These are phyloP conservation scores for Macrochelys suwanniensis DNA, from an alignment of 2,797 vertebrate genomes.

Conservation along the genomic window DNA sequence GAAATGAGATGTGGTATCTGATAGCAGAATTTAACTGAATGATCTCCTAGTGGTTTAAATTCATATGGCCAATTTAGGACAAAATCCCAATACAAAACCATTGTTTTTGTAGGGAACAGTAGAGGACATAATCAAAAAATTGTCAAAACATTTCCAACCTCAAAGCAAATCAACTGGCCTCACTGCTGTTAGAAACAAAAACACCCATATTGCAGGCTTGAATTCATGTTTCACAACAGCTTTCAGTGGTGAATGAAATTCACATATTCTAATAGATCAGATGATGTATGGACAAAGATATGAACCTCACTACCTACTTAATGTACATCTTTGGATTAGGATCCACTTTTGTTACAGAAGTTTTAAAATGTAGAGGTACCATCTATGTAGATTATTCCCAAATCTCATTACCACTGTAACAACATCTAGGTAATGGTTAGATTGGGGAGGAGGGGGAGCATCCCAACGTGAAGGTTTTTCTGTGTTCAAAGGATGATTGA, in stretches of 20 bases:
- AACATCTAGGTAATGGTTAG: not conserved
- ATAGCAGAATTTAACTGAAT: not conserved
- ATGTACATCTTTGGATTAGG: not conserved
- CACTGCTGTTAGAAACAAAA: not conserved
- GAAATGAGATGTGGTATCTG: not conserved
- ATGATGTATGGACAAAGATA: not conserved
- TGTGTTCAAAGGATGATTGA: not conserved
- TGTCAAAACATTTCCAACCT: not conserved
- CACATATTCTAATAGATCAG: not conserved
- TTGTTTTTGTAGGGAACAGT: fast-evolving
- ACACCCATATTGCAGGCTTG: fast-evolving
- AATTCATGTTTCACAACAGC: not conserved
- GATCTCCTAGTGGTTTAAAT: not conserved
- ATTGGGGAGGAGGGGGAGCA: too few relatives aligned
- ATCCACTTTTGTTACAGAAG: slow-evolving; percentile 10
- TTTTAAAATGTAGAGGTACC: not conserved
- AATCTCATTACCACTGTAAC: not conserved
- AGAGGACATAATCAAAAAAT: not conserved
- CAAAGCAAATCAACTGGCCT: not conserved
- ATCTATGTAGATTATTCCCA: not conserved
- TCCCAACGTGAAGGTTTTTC: not conserved
- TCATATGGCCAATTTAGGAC: not conserved
- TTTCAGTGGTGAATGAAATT: not conserved
- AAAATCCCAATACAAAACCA: not conserved
- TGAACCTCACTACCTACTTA: not conserved